phyloP scores from a whole-genome alignment of 2,113 vertebrate genomes.

The Lethenteron camtschaticum region DNA sequence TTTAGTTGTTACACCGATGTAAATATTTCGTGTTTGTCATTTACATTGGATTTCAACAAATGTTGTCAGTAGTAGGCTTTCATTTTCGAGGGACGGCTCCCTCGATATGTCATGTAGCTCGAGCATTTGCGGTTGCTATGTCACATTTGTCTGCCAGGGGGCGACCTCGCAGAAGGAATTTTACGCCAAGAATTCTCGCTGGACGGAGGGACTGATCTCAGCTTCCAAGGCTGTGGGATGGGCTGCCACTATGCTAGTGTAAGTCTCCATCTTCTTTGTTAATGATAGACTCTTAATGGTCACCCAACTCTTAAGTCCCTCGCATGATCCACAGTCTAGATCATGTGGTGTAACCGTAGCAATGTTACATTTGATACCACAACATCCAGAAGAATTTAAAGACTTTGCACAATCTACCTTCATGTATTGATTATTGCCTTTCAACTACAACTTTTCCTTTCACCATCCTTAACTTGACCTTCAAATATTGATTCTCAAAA shows the following conservation, averaged over 20 bases:
- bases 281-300: neutral
- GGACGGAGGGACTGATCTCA: constrained; percentile 92
- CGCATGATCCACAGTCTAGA: neutral
- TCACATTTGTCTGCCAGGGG: constrained; percentile 27
- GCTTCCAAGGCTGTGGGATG: constrained; percentile 92
- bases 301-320: neutral
- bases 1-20: too few species aligned
- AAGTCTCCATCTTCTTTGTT: constrained; percentile 21
- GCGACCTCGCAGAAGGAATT: constrained; percentile 75
- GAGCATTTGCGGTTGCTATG: too few species aligned
- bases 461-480: too few species aligned
- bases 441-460: too few species aligned
- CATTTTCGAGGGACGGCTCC: too few species aligned
- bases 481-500: neutral
- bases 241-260: constrained; percentile 92
- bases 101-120: too few species aligned
- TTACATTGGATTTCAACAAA: too few species aligned
- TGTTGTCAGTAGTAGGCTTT: too few species aligned
- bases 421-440: neutral
- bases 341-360: neutral
- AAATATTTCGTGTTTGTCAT: too few species aligned
- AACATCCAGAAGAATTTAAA: neutral
- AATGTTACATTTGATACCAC: neutral
- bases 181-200: constrained; percentile 82
- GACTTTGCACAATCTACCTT: neutral